Percentiles rank a stretch among this genome's conserved stretches.
These are phyloP conservation scores for Phlogophora meticulosa DNA, from an alignment of 2,888 invertebrate genomes.

Conservation along the genomic window DNA sequence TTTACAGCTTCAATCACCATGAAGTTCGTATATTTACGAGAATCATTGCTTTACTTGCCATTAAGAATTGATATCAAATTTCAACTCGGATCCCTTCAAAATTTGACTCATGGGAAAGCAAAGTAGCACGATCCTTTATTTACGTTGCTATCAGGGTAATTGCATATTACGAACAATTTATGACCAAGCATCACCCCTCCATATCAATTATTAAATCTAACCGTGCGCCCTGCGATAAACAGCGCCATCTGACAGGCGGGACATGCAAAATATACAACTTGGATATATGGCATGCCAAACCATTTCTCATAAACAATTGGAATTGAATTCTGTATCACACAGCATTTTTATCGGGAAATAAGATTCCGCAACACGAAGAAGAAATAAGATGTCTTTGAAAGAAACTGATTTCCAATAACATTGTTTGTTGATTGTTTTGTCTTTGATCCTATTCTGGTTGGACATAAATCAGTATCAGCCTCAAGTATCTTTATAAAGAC, in stretches of 20 bases:
- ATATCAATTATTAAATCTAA: constrained; percentile 43
- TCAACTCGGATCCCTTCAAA: constrained; percentile 7
- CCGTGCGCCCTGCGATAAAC: constrained; percentile 11
- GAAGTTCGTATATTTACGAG: background rate
- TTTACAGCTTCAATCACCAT: constrained; percentile 4
- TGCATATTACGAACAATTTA: constrained; percentile 31
- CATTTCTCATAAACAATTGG: constrained; percentile 6
- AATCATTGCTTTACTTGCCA: background rate
- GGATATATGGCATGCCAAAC: constrained; percentile 15
- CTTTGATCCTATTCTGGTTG: constrained; percentile 8
- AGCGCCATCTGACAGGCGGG: constrained; percentile 4
- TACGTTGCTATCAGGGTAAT: background rate
- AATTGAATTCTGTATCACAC: background rate
- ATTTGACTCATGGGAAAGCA: constrained; percentile 4
- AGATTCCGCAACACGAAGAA: constrained; percentile 2
- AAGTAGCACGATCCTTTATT: constrained; percentile 10
- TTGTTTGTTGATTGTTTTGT: constrained; percentile 8
- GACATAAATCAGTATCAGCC: constrained; percentile 13
- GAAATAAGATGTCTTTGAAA: constrained; percentile 7
- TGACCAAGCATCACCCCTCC: constrained; percentile 4
- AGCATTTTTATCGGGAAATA: constrained; percentile 10
- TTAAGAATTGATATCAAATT: background rate
- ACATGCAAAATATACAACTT: constrained; percentile 2
- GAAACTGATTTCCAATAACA: background rate
- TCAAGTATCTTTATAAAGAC: background rate